These are phyloP conservation scores for Lethrus apterus DNA, from an alignment of 1,140 invertebrate species.

Conservation along the genomic window DNA sequence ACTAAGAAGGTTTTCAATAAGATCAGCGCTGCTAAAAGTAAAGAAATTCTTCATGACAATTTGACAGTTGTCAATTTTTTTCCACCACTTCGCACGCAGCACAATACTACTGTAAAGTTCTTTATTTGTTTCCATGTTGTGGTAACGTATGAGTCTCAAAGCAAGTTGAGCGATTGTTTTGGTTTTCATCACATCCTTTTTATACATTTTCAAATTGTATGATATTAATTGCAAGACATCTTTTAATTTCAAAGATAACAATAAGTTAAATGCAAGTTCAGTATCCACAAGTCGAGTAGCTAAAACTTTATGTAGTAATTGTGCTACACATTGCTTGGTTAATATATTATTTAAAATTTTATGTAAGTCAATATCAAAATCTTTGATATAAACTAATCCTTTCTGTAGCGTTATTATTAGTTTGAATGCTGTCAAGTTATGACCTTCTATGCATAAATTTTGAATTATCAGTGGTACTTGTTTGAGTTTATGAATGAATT, in stretches of 20 bases:
- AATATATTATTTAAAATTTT: slow-evolving; percentile 6
- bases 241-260: slow-evolving; percentile 4
- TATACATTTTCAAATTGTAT: slow-evolving; percentile 19
- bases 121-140: slow-evolving; percentile 1
- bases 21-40: slow-evolving; percentile 10
- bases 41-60: slow-evolving; percentile 28
- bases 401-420: slow-evolving; percentile 13
- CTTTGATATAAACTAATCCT: background rate
- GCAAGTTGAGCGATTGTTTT: slow-evolving; percentile 18
- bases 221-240: slow-evolving; percentile 16
- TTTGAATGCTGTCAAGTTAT: slow-evolving; percentile 19
- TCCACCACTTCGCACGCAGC: slow-evolving; percentile 30
- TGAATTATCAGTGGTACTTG: slow-evolving; percentile 12
- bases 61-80: slow-evolving; percentile 16
- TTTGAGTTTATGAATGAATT: slow-evolving; percentile 17
- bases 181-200: slow-evolving; percentile 24
- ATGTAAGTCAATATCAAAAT: background rate
- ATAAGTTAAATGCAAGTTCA: slow-evolving; percentile 17
- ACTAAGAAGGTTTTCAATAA: slow-evolving; percentile 26
- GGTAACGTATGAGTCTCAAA: slow-evolving; percentile 15
- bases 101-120: slow-evolving; percentile 1
- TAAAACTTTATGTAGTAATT: slow-evolving; percentile 19
- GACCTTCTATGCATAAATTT: slow-evolving; percentile 22
- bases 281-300: slow-evolving; percentile 16
- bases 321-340: slow-evolving; percentile 11